These are phyloP conservation scores for Cephalopachus bancanus DNA, from an alignment of 2,797 vertebrate species.

Conservation along the genomic window DNA sequence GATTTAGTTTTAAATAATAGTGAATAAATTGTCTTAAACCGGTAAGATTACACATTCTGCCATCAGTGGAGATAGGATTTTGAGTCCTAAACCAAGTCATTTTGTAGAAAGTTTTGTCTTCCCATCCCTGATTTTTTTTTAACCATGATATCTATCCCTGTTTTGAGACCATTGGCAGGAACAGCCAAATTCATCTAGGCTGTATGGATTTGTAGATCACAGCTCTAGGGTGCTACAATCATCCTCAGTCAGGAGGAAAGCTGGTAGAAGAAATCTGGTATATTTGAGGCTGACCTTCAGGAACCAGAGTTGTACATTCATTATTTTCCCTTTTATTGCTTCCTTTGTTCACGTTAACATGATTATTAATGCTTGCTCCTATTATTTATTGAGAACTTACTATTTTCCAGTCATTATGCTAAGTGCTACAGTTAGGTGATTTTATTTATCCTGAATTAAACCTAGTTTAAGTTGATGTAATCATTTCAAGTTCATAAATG, in stretches of 20 bases:
- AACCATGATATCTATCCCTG: neutral
- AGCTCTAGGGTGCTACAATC: neutral
- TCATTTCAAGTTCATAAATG: neutral
- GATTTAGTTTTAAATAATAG: slow-evolving; percentile 12
- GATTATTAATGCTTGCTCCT: neutral
- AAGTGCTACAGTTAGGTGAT: neutral
- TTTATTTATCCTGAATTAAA: neutral
- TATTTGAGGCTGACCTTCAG: neutral
- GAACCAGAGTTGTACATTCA: neutral
- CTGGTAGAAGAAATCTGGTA: neutral
- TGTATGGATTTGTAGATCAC: neutral
- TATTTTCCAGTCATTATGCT: neutral
- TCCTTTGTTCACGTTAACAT: neutral
- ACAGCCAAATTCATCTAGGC: neutral
- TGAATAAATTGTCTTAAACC: neutral
- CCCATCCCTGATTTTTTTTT: neutral
- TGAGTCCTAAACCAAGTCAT: neutral
- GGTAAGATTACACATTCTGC: neutral
- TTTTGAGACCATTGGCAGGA: neutral
- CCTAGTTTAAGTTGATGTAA: neutral
- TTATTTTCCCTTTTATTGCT: neutral
- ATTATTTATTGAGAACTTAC: neutral
- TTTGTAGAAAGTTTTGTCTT: neutral
- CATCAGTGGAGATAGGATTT: neutral
- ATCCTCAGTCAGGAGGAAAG: neutral